Percentiles rank a stretch among this genome's conserved stretches.
Evolutionary conservation across 2,113 vertebrate genomes (phyloP).

Genomic region (Camarhynchus parvulus): DNA sequence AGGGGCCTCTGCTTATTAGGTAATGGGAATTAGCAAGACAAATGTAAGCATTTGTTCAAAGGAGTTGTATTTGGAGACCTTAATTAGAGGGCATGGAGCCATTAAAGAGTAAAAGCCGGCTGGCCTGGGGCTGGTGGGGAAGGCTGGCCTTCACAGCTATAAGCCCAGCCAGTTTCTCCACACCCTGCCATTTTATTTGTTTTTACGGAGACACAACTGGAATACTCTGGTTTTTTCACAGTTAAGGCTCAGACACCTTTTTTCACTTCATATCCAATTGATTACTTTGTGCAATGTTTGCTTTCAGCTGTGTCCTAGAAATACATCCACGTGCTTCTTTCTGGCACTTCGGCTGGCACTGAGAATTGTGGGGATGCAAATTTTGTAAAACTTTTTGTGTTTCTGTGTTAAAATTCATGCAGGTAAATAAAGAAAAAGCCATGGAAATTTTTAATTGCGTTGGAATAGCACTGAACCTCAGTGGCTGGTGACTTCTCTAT

Average conservation of each 20-base stretch:
- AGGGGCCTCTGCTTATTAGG: conserved; percentile 20
- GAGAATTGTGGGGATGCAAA: background rate
- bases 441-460: background rate
- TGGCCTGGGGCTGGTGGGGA: background rate
- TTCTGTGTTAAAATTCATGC: background rate
- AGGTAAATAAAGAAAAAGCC: background rate
- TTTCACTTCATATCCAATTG: rapidly evolving
- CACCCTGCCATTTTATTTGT: background rate
- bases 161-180: background rate
- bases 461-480: background rate
- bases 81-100: conserved; percentile 60
- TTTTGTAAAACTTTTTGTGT: background rate
- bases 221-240: background rate
- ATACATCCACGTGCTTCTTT: background rate
- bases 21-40: conserved; percentile 53
- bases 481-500: background rate
- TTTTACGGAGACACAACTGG: background rate
- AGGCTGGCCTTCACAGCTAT: background rate
- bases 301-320: background rate
- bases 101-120: conserved; percentile 46
- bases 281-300: background rate
- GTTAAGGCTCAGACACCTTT: background rate
- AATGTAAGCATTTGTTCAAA: conserved; percentile 68
- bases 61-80: conserved; percentile 12
- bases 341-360: background rate